Conservation (phyloP, 1,140 invertebrate species). For the Aphis gossypii region DNA sequence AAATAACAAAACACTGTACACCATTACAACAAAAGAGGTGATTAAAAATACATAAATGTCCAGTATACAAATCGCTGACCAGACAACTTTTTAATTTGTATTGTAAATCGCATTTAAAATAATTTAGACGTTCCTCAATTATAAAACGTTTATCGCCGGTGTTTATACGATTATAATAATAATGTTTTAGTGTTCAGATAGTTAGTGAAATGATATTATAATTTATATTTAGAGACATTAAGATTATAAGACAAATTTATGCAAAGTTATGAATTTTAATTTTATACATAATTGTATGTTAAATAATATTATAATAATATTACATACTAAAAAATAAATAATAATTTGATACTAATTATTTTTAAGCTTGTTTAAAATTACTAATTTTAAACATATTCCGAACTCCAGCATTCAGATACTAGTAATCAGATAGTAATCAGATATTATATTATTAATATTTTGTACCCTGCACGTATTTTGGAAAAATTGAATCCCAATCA, state of each 20-base stretch:
- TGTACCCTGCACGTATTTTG: not conserved
- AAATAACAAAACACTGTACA: not conserved
- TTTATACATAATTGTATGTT: not conserved
- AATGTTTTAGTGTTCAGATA: not conserved
- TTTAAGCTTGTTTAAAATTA: not conserved
- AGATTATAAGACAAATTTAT: not conserved
- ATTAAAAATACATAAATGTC: not conserved
- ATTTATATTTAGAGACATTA: not conserved
- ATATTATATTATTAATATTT: not conserved
- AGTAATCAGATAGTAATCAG: not conserved
- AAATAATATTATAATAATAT: no score
- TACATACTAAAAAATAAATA: not conserved
- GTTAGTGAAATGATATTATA: not conserved
- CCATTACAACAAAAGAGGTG: not conserved
- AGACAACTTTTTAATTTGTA: not conserved
- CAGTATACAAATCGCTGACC: not conserved
- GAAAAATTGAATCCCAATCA: not conserved
- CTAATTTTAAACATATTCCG: rapidly evolving
- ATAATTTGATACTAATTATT: not conserved
- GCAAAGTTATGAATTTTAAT: not conserved
- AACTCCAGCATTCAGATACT: not conserved
- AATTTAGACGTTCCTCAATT: not conserved
- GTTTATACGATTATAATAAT: not conserved
- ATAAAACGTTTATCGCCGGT: not conserved
- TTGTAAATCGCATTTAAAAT: not conserved